phyloP scores from a whole-genome alignment of 2,888 invertebrate species.

The Ophion ellenae region DNA sequence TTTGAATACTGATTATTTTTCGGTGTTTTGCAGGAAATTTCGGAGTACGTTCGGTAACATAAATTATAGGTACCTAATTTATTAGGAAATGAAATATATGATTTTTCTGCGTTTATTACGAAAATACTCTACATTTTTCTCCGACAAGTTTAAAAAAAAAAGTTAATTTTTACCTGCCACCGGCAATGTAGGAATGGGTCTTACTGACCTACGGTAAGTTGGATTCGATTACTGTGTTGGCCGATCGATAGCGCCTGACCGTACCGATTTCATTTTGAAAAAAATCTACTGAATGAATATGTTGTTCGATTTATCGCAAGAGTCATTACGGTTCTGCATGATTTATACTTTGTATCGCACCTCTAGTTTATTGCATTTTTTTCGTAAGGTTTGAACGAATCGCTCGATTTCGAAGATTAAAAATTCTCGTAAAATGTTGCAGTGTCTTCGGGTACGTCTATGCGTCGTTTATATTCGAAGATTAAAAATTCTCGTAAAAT shows the following conservation, averaged over 20 bases:
- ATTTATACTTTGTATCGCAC: conserved; percentile 14
- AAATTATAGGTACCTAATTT: neutral
- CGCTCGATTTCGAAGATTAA: neutral
- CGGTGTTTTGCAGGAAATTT: neutral
- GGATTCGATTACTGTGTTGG: neutral
- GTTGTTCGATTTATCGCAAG: too few relatives aligned
- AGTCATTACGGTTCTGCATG: conserved; percentile 2
- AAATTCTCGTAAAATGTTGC: neutral
- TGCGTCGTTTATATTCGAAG: neutral
- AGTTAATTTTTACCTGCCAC: neutral
- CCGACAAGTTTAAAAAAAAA: neutral
- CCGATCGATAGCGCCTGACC: neutral
- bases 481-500: neutral
- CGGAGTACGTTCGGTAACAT: neutral
- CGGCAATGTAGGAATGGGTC: neutral
- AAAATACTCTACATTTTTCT: neutral
- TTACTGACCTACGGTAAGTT: neutral
- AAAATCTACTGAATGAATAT: too few relatives aligned
- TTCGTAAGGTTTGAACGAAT: neutral
- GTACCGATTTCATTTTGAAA: too few relatives aligned
- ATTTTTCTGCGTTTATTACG: neutral
- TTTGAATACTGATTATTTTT: conserved; percentile 17
- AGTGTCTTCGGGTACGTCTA: neutral
- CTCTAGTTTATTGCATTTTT: neutral
- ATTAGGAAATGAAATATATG: neutral